phyloP scores from a whole-genome alignment of 2,888 invertebrate species.

The Agonopterix subpropinquella region DNA sequence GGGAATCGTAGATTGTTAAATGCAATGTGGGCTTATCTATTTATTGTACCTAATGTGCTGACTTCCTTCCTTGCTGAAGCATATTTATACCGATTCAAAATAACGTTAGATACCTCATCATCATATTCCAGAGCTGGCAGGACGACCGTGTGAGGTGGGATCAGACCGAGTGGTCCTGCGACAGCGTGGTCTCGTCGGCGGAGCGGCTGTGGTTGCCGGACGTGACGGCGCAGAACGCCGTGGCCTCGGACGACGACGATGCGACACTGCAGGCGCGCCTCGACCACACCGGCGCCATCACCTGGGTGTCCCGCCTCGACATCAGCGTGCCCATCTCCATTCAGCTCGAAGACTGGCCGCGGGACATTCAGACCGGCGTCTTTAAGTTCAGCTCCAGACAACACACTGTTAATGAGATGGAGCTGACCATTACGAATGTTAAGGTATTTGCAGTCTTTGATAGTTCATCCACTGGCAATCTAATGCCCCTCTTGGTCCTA shows the following conservation, averaged over 20 bases:
- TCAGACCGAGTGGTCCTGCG: constrained; percentile 77
- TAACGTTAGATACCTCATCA: too few species aligned
- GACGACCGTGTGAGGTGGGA: constrained; percentile 87
- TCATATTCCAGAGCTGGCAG: constrained; percentile 77
- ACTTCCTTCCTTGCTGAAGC: too few species aligned
- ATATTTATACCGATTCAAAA: too few species aligned
- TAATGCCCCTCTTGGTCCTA: too few species aligned
- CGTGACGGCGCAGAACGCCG: constrained; percentile 82
- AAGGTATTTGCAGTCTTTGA: constrained; percentile 21
- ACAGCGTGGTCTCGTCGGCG: constrained; percentile 76
- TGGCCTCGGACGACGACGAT: constrained; percentile 76
- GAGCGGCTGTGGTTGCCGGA: constrained; percentile 89
- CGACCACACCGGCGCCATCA: constrained; percentile 77
- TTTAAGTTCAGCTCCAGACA: constrained; percentile 86
- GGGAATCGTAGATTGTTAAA: too few species aligned
- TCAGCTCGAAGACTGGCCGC: constrained; percentile 81
- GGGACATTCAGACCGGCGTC: constrained; percentile 80
- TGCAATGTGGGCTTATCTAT: too few species aligned
- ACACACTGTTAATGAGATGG: constrained; percentile 76
- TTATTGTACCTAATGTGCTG: too few species aligned
- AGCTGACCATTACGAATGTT: constrained; percentile 32
- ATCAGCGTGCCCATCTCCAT: constrained; percentile 42
- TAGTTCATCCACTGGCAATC: too few species aligned
- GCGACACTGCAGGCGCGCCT: constrained; percentile 81
- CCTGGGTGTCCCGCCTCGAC: constrained; percentile 32